Evolutionary conservation across 2,888 invertebrate genomes (phyloP).

Genomic region (Diplazon laetatorius): DNA sequence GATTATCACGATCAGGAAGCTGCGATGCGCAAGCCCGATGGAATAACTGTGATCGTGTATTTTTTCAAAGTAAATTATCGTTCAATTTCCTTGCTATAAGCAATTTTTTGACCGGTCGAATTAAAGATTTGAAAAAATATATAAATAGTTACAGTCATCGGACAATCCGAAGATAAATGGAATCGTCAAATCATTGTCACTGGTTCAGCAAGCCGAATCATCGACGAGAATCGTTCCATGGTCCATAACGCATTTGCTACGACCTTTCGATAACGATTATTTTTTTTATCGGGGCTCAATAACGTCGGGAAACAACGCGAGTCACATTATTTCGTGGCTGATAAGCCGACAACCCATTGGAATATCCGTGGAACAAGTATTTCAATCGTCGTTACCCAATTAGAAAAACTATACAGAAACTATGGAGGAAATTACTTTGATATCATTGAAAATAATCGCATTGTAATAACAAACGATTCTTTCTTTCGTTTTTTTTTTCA

Average conservation of each 20-base stretch:
- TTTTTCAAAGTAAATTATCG: conserved; percentile 83
- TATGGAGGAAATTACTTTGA: too few relatives aligned
- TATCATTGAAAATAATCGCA: too few relatives aligned
- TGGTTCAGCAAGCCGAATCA: conserved; percentile 84
- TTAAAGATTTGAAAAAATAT: too few relatives aligned
- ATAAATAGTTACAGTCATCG: conserved; percentile 83
- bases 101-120: too few relatives aligned
- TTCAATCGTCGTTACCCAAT: conserved; percentile 5
- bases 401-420: too few relatives aligned
- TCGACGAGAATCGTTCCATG: conserved; percentile 83
- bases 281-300: conserved; percentile 87
- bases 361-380: conserved; percentile 86
- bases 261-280: conserved; percentile 86
- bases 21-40: conserved; percentile 85
- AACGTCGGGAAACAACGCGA: conserved; percentile 81
- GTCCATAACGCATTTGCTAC: conserved; percentile 84
- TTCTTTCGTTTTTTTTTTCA: too few relatives aligned
- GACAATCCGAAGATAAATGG: conserved; percentile 82
- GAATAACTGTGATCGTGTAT: conserved; percentile 85
- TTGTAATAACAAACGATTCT: too few relatives aligned
- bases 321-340: conserved; percentile 85
- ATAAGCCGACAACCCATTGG: conserved; percentile 85
- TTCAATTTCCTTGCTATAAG: not conserved
- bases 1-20: conserved; percentile 86
- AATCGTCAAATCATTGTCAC: conserved; percentile 83